Percentiles rank a stretch among this genome's conserved stretches.
phyloP scores from a whole-genome alignment of 2,797 vertebrate genomes.

The Champsocephalus esox region DNA sequence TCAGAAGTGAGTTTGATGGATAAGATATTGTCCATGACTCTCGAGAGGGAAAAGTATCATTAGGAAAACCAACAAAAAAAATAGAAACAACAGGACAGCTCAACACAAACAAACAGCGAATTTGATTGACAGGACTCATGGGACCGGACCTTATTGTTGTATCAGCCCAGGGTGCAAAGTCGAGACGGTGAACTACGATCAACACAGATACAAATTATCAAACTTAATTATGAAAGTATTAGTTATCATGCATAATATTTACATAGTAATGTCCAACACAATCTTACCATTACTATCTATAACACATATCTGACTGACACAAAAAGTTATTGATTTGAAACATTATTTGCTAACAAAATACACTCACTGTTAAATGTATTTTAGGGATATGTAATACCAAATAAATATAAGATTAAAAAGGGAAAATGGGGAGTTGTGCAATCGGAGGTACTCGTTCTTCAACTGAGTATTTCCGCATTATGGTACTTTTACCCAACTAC shows the following conservation, averaged over 20 bases:
- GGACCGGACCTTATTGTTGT: conserved; percentile 51
- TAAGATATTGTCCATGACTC: background rate
- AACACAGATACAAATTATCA: conserved; percentile 47
- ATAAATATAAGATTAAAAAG: background rate
- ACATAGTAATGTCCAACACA: conserved; percentile 3
- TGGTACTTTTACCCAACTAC: too few relatives aligned
- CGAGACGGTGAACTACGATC: conserved; percentile 27
- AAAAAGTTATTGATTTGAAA: background rate
- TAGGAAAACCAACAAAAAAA: background rate
- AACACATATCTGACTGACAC: background rate
- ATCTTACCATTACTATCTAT: too few relatives aligned
- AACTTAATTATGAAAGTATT: conserved; percentile 36
- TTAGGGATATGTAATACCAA: background rate
- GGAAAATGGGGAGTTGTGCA: background rate
- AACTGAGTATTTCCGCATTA: too few relatives aligned
- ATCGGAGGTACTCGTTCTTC: too few relatives aligned
- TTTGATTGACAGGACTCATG: conserved; percentile 65
- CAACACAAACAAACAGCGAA: conserved; percentile 61
- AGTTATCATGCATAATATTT: conserved; percentile 39
- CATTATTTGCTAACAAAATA: background rate
- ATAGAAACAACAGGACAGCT: conserved; percentile 33
- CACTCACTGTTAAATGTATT: background rate
- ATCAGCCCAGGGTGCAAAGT: conserved; percentile 37
- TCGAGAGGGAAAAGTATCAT: background rate
- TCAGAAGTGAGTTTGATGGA: too few relatives aligned